Evolutionary conservation across 2,888 invertebrate species (phyloP).

Genomic region (Philhelius pedissequus): DNA sequence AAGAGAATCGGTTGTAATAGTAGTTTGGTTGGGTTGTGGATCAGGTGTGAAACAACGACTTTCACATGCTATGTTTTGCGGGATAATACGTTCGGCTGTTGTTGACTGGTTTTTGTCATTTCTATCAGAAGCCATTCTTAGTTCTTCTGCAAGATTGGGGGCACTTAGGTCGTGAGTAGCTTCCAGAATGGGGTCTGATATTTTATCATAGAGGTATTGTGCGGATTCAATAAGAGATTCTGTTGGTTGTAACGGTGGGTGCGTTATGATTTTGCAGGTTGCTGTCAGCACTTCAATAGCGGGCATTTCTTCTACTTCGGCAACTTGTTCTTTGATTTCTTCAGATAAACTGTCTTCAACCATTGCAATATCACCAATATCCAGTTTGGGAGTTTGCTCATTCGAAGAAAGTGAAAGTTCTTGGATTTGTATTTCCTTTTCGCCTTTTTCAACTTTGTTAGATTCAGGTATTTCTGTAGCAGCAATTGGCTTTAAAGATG

Average conservation of each 20-base stretch:
- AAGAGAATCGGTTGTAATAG: neutral
- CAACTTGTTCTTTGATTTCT: slow-evolving; percentile 9
- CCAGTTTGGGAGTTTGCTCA: neutral
- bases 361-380: neutral
- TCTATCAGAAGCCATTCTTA: slow-evolving; percentile 25
- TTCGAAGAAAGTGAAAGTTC: neutral
- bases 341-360: slow-evolving; percentile 27
- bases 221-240: slow-evolving; percentile 41
- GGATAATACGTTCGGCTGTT: neutral
- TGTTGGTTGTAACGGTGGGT: slow-evolving; percentile 24
- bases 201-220: slow-evolving; percentile 47
- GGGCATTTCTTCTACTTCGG: neutral
- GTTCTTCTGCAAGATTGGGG: slow-evolving; percentile 48
- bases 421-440: neutral
- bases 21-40: neutral
- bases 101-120: neutral
- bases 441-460: too few relatives aligned
- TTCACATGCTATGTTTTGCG: slow-evolving; percentile 25
- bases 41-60: slow-evolving; percentile 23
- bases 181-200: slow-evolving; percentile 36
- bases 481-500: neutral
- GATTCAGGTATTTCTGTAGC: neutral
- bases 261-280: slow-evolving; percentile 23
- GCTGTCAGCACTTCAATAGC: neutral
- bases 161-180: slow-evolving; percentile 2